Evolutionary conservation across 2,888 invertebrate species (phyloP), one percentile per base, ranked within the genome.

Genomic region (Merodon equestris): DNA sequence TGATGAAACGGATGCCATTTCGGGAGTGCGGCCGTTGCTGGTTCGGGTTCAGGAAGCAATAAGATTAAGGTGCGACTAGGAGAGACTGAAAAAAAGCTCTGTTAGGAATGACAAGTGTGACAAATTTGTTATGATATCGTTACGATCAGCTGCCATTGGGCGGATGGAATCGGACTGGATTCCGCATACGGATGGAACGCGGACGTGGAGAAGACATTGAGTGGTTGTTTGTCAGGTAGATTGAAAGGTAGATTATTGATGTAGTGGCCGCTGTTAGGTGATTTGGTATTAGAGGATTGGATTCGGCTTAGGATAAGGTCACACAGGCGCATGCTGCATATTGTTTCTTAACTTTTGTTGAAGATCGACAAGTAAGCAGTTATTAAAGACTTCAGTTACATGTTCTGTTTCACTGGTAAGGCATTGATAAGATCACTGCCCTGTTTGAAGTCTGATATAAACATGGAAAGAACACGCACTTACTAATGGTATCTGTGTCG

Each of bases 1-100:
- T 64, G 64, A 74, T 74, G 79, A 79, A 74, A 79, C 60, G 79
- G 79, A 68, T 79, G 68, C 79, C 79, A 79, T 64, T 77, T 73
- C 63, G 73, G 73, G 73, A 73, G 67, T 68, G 68, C 51, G 60
- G 27, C 7, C 27, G 27, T 7, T 4, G 27, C 7, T 40, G 36
- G 77, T 67, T 77, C 57, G 63, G 61, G 73, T 77, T 73, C 79
- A 74, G 68, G 64, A 63, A 74, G 58, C 79, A 79, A 53, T 42
- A 53, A 74, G 58, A 74, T 74, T 74, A 74, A 79, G 79, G 74
- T 68, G 74, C 63, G 27, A 79, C 68, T 64, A 60, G 73, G 60
- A 68, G 68, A 27, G 7, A 79, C 74, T 68, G 54, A 68, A 64
- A 64, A 27, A 27, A 27, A n/a, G 64, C 74, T 70, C 74, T 74